Evolutionary conservation across 2,888 invertebrate species (phyloP), one percentile per base, ranked within the genome.

Genomic region (Selenia dentaria): DNA sequence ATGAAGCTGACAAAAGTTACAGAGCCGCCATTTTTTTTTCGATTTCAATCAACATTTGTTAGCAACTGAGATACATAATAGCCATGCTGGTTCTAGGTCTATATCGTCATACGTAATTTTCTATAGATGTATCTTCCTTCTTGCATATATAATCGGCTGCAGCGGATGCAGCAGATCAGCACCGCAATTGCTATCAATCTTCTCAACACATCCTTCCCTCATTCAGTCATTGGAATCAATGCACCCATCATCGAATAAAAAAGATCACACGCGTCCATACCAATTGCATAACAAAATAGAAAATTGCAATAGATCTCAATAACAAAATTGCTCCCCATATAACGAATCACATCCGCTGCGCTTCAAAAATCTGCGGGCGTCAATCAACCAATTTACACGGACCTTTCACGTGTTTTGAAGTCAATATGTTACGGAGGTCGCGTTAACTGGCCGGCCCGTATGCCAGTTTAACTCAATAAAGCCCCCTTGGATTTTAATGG

Each of bases 391-490:
- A 41, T 70, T 52, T 60, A 62, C 24, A 34, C 25, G 48, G 70
- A 69, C 42, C 71, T 56, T 26, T 62, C 49, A 51, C 47, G 54
- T 45, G 42, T 49, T 28, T 34, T 44, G 28, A 22, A 45, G 50
- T 52, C 53, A 51, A 56, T 54, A 54, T 32, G 26, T 10, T 35
- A 38, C 48, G 62, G 61, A 70, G 84, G 67, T 75, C 82, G 66
- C 45, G 36, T 47, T 70, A 64, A 60, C 46, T 69, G 76, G 83
- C 54, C 54, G 50, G 66, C 89, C 87, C 88, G 87, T 88, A 88
- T 85, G 67, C 81, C 82, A 85, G 82, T 88, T 42, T 88, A 88
- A 87, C 80, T 84, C 85, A 88, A 88, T 90, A 85, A 88, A 79
- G 62, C 81, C 88, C 89, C 89, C 88, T 86, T 79, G 79, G 67